Evolutionary conservation across 2,113 vertebrate species (phyloP).

Genomic region (Isichthys henryi): DNA sequence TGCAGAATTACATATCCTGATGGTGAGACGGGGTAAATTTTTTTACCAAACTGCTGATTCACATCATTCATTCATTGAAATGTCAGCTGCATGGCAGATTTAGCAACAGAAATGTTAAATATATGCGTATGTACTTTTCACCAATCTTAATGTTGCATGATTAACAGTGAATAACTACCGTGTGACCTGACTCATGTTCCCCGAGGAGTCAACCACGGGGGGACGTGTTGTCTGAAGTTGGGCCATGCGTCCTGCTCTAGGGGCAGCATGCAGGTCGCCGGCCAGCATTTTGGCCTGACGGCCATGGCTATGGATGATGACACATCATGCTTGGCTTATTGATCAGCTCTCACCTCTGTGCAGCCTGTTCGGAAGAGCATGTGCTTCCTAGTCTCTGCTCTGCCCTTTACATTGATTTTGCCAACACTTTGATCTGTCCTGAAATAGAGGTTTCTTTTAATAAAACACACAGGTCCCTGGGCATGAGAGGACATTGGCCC

Average conservation of each 20-base stretch:
- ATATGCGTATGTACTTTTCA: conserved; percentile 44
- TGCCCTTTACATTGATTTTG: conserved; percentile 36
- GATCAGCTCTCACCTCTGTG: neutral
- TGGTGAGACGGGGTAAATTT: neutral
- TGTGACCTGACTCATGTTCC: neutral
- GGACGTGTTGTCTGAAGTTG: neutral
- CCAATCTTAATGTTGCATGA: conserved; percentile 21
- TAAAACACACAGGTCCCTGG: neutral
- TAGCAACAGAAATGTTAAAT: conserved; percentile 55
- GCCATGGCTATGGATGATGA: conserved; percentile 71
- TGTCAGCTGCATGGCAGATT: conserved; percentile 55
- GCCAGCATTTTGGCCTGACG: conserved; percentile 57
- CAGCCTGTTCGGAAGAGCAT: neutral
- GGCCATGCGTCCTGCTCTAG: conserved; percentile 46
- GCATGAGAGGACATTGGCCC: neutral
- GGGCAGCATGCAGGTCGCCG: conserved; percentile 53
- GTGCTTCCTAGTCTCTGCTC: conserved; percentile 43
- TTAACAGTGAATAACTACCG: neutral
- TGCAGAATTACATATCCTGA: neutral
- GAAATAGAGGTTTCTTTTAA: conserved; percentile 12
- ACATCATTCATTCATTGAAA: conserved; percentile 59
- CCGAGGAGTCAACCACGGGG: neutral
- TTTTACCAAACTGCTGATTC: conserved; percentile 33
- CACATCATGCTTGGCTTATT: conserved; percentile 41
- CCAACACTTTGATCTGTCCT: conserved; percentile 34